Evolutionary conservation across 2,888 invertebrate genomes (phyloP).

Genomic region (Leptinotarsa haldemani): DNA sequence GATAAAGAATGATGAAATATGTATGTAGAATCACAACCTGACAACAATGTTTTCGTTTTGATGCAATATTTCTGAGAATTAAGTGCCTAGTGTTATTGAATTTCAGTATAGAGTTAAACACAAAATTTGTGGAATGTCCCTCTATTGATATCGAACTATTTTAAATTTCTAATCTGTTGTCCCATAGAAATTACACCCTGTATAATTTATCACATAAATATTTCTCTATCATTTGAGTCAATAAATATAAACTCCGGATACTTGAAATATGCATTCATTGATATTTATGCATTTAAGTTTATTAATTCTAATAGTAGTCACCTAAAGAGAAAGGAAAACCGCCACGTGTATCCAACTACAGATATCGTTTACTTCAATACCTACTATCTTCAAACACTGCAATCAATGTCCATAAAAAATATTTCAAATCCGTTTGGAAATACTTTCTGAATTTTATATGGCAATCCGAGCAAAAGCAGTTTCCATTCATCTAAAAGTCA

Average conservation of each 20-base stretch:
- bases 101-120: too few species aligned
- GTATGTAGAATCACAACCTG: too few species aligned
- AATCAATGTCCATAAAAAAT: constrained; percentile 14
- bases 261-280: background rate
- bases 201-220: too few species aligned
- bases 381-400: constrained; percentile 5
- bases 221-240: background rate
- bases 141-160: too few species aligned
- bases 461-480: constrained; percentile 11
- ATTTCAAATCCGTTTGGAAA: constrained; percentile 9
- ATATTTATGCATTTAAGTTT: background rate
- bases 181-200: too few species aligned
- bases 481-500: constrained; percentile 15
- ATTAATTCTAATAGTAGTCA: background rate
- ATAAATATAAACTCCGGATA: background rate
- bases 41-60: too few species aligned
- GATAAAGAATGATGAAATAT: too few species aligned
- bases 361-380: background rate
- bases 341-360: constrained; percentile 12
- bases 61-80: too few species aligned
- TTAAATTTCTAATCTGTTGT: too few species aligned
- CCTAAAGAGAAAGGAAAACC: background rate
- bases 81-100: too few species aligned
- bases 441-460: constrained; percentile 11
- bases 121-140: too few species aligned